These are phyloP conservation scores for Podiceps cristatus DNA, from an alignment of 2,113 vertebrate species.

Conservation along the genomic window DNA sequence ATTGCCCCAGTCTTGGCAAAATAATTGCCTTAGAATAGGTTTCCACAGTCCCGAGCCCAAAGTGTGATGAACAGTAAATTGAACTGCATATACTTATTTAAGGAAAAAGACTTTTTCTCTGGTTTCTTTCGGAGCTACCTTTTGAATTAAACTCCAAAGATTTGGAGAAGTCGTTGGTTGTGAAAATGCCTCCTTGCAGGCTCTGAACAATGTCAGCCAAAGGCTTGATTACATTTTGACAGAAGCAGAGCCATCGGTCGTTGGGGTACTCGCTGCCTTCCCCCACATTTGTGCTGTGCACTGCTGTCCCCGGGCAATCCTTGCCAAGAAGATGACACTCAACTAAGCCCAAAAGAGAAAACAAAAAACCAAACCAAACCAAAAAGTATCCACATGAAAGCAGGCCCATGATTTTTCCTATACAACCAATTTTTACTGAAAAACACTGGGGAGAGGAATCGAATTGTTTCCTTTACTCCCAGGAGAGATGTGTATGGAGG, in stretches of 20 bases:
- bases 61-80: neutral
- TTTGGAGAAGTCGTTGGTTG: neutral
- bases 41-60: neutral
- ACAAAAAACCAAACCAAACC: too few relatives aligned
- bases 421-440: neutral
- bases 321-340: neutral
- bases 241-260: neutral
- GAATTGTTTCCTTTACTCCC: neutral
- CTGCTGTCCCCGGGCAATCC: accelerated
- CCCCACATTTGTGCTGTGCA: accelerated
- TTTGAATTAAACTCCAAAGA: neutral
- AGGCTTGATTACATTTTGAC: neutral
- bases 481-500: too few relatives aligned
- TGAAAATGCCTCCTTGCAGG: neutral
- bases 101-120: neutral
- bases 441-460: neutral
- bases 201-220: neutral
- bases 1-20: neutral
- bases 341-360: neutral
- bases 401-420: neutral
- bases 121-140: neutral
- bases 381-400: neutral
- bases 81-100: neutral
- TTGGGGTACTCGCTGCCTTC: accelerated
- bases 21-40: neutral